Base-by-base conservation (phyloP, 2,888 invertebrate species). In the Gymnoscelis rufifasciata region DNA sequence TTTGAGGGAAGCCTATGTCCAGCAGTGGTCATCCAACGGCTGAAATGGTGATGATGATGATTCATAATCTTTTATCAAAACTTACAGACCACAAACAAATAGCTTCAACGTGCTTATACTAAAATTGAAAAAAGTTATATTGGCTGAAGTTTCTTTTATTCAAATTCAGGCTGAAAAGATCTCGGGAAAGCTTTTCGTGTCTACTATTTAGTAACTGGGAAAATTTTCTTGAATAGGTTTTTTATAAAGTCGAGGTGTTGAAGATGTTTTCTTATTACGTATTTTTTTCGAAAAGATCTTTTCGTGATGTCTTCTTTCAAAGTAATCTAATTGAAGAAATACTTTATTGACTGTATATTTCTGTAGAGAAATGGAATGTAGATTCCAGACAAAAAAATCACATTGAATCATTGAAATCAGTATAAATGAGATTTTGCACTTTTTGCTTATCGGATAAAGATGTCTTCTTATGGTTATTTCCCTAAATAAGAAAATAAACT, bases 61-160 rank as follows among this genome's bases (percentile, higher is more conserved):
- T 14, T n/a, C 4, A 28, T 12, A n/a, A 10, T 19, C 26, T 33
- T 13, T 27, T 38, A 38, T 6, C n/a, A 19, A 39, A 60, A 66
- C 65, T 41, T 51, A 10, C 42, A 24, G 35, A 24, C 19, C 19
- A 19, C 38, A 54, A 58, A 58, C 51, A 56, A 56, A 56, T 52
- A 56, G 47, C 48, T 47, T 39, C 54, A 51, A 54, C 50, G 50
- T 49, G 51, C 55, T 53, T 57, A 51, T 49, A 56, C 44, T 54
- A 56, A 56, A 58, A 56, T 58, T 58, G 55, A 58, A 58, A 58
- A 58, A 58, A 58, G 58, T 58, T 56, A 54, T 58, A 58, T 58
- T 56, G 55, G 52, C 51, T 49, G 12, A 58, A 56, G 58, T 58
- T 58, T 58, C 56, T 56, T 57, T 54, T 54, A 58, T 56, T 54